Percentiles rank a stretch among this genome's conserved stretches.
phyloP scores from a whole-genome alignment of 2,888 invertebrate species.

The Pegoplata infirma region DNA sequence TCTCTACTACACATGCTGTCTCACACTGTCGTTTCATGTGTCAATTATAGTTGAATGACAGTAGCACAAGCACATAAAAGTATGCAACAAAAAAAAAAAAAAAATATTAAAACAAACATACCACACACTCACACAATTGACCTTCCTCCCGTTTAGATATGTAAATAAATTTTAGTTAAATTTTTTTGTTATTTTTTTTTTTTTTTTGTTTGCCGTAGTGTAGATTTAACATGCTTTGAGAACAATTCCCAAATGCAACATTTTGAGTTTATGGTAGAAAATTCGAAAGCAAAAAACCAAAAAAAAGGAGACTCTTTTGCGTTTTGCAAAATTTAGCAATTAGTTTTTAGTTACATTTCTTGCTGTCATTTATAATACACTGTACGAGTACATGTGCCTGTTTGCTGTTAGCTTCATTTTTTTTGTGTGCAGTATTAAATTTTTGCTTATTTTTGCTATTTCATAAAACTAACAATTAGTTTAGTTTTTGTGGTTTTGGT shows the following conservation, averaged over 20 bases:
- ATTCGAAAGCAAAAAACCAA: background rate
- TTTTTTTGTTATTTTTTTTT: background rate
- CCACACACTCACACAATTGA: background rate
- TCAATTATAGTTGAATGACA: constrained; percentile 58
- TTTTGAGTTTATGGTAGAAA: constrained; percentile 28
- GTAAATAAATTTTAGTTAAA: background rate
- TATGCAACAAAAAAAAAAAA: background rate
- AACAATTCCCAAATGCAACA: constrained; percentile 25
- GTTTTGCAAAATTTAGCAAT: background rate
- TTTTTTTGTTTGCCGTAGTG: background rate
- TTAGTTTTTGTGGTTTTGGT: constrained; percentile 50
- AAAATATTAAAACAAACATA: background rate
- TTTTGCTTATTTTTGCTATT: background rate
- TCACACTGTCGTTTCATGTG: constrained; percentile 38
- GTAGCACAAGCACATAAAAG: constrained; percentile 8
- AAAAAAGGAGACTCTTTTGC: background rate
- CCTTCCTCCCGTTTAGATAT: background rate
- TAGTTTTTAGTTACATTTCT: background rate
- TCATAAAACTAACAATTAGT: constrained; percentile 49
- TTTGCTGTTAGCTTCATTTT: background rate
- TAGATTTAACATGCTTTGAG: no score
- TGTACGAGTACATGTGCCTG: background rate
- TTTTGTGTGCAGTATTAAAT: no score
- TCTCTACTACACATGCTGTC: background rate
- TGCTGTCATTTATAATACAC: background rate